Conservation (phyloP, 2,797 vertebrate species). For the Hypotaenidia philippensis region DNA sequence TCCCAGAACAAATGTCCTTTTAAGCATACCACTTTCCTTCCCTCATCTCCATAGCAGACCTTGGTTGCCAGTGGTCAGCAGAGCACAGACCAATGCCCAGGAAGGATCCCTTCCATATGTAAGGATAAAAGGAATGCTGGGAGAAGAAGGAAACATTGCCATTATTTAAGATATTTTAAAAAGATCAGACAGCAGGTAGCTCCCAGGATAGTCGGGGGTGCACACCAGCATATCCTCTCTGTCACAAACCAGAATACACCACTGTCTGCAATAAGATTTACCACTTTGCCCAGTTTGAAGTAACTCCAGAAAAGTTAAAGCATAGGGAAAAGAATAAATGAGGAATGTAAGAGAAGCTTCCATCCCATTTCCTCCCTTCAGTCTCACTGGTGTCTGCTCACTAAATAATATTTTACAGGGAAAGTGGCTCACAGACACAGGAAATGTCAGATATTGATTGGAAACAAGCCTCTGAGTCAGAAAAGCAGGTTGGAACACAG, state of each 20-base stretch:
- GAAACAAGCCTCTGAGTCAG: not conserved
- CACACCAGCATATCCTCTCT: not conserved
- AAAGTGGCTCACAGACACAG: rapidly evolving
- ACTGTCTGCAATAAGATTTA: not conserved
- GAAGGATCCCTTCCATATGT: not conserved
- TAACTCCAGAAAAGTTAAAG: not conserved
- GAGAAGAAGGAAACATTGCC: not conserved
- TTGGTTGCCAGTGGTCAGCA: not conserved
- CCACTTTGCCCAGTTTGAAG: not conserved
- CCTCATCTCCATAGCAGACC: rapidly evolving
- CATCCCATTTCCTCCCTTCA: not conserved
- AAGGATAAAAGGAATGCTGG: not conserved
- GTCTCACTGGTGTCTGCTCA: not conserved
- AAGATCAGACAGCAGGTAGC: not conserved
- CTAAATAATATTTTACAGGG: not conserved
- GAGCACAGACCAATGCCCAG: not conserved
- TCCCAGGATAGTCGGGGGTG: not conserved
- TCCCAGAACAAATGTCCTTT: not conserved
- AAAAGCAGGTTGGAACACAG: not conserved
- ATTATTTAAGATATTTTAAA: not conserved
- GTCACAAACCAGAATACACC: not conserved
- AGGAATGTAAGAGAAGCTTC: not conserved
- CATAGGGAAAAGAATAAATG: not conserved
- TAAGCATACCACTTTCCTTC: not conserved
- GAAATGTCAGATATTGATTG: not conserved